Evolutionary conservation across 2,888 invertebrate species (phyloP).

Genomic region (Xestia c-nigrum): DNA sequence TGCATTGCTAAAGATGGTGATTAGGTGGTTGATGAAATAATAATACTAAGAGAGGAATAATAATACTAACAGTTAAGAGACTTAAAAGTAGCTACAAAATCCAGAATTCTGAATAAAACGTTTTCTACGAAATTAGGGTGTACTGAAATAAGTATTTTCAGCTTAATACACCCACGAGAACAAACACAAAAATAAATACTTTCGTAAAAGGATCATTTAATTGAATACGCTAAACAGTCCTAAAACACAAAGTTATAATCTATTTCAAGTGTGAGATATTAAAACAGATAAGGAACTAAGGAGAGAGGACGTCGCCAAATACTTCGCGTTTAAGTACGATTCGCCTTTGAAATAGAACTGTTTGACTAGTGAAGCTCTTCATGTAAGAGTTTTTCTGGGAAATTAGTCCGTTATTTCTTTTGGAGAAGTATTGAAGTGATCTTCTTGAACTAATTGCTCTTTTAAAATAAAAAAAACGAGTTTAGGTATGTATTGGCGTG

Average conservation of each 20-base stretch:
- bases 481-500: neutral
- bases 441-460: neutral
- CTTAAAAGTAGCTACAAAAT: neutral
- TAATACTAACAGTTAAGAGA: too few relatives aligned
- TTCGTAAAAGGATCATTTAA: constrained; percentile 2
- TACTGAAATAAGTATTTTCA: neutral
- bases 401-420: neutral
- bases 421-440: neutral
- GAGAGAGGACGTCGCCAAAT: constrained; percentile 3
- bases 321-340: constrained; percentile 3
- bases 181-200: neutral
- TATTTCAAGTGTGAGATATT: constrained; percentile 33
- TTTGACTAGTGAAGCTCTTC: neutral
- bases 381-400: neutral
- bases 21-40: neutral
- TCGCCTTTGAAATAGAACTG: constrained; percentile 6
- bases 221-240: neutral
- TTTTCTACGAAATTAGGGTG: neutral
- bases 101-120: neutral
- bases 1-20: neutral
- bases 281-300: constrained; percentile 16
- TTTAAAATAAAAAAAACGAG: neutral
- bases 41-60: neutral
- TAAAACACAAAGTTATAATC: constrained; percentile 17
- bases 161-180: neutral